Conservation (phyloP, 2,113 vertebrate species). For the Pseudolaguvia tuberculata region DNA sequence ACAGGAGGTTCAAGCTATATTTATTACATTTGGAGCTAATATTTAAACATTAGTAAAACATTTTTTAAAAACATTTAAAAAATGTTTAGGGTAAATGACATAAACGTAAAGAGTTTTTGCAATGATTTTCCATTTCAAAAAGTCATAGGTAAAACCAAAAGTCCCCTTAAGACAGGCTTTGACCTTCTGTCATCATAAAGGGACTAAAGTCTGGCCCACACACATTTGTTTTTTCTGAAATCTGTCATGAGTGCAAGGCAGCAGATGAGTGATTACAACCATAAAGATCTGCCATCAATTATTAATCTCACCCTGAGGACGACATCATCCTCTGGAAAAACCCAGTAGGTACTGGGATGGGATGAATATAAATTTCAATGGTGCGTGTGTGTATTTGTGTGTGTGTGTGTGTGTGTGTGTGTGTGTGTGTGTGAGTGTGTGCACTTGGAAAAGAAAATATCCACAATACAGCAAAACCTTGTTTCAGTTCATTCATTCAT, state of each 20-base stretch:
- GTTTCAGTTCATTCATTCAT: too few relatives aligned
- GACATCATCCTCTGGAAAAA: slow-evolving; percentile 10
- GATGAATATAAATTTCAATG: slow-evolving; percentile 14
- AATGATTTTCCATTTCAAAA: neutral
- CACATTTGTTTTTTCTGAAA: slow-evolving; percentile 23
- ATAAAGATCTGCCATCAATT: slow-evolving; percentile 28
- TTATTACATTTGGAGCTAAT: too few relatives aligned
- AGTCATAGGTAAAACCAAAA: neutral
- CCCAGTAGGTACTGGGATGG: slow-evolving; percentile 4
- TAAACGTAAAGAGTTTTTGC: too few relatives aligned
- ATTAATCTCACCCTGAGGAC: slow-evolving; percentile 30
- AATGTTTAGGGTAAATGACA: too few relatives aligned
- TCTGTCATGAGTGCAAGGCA: neutral
- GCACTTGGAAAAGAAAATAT: slow-evolving; percentile 3
- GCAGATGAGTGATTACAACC: slow-evolving; percentile 30
- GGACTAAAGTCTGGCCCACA: neutral
- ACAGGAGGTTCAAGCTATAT: too few relatives aligned
- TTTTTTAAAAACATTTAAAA: too few relatives aligned
- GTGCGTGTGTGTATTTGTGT: neutral
- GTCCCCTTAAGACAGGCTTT: neutral
- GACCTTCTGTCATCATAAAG: neutral
- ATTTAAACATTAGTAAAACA: too few relatives aligned
- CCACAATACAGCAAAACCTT: neutral
- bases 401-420: neutral
- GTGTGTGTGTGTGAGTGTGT: neutral